These are phyloP conservation scores for Fregetta grallaria DNA, from an alignment of 2,113 vertebrate genomes.

Conservation along the genomic window DNA sequence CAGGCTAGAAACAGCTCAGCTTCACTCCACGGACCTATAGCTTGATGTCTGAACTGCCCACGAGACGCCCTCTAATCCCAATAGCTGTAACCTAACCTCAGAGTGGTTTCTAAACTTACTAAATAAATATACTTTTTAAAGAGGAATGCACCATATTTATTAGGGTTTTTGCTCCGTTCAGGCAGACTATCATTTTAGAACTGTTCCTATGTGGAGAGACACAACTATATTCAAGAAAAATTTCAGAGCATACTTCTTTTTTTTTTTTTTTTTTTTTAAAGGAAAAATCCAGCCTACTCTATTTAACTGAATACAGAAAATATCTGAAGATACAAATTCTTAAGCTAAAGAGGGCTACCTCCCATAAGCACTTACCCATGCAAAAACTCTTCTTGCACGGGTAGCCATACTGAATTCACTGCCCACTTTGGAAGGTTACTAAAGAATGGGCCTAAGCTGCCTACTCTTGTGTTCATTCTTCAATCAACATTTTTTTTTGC, in stretches of 20 bases:
- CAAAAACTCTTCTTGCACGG: background rate
- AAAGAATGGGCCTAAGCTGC: background rate
- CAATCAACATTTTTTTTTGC: background rate
- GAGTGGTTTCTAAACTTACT: conserved; percentile 61
- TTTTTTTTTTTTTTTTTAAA: background rate
- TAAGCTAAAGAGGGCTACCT: background rate
- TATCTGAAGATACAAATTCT: background rate
- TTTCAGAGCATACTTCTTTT: background rate
- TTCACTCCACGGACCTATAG: conserved; percentile 16
- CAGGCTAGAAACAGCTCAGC: conserved; percentile 42
- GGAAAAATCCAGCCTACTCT: background rate
- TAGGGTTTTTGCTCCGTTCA: conserved; percentile 5
- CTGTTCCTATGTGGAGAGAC: conserved; percentile 11
- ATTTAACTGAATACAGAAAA: background rate
- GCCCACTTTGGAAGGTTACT: background rate
- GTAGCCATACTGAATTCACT: background rate
- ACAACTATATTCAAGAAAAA: background rate
- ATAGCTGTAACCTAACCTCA: conserved; percentile 64
- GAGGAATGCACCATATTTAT: conserved; percentile 54
- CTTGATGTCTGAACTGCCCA: conserved; percentile 50
- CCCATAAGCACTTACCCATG: background rate
- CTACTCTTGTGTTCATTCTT: background rate
- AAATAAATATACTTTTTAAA: conserved; percentile 61
- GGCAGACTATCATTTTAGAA: conserved; percentile 46
- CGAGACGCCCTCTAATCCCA: conserved; percentile 67